phyloP scores from a whole-genome alignment of 2,888 invertebrate genomes.

The Macrophya annulata region DNA sequence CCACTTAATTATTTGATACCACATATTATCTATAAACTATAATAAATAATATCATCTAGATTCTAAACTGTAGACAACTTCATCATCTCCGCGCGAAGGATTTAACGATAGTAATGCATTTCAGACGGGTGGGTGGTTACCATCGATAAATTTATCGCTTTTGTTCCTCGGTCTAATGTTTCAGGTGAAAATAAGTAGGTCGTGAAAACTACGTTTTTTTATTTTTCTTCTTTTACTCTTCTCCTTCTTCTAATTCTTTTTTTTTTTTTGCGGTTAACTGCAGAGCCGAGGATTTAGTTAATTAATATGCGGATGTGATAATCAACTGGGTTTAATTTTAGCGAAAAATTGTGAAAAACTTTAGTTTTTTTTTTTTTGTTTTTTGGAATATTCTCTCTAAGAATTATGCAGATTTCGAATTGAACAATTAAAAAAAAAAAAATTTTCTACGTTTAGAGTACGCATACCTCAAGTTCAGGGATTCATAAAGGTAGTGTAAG shows the following conservation, averaged over 20 bases:
- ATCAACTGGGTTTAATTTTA: not conserved
- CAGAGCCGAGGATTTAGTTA: not conserved
- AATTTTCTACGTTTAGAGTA: no score
- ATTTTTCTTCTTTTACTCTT: not conserved
- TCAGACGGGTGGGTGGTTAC: slow-evolving; percentile 55
- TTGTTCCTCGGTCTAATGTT: slow-evolving; percentile 32
- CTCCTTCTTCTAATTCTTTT: not conserved
- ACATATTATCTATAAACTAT: not conserved
- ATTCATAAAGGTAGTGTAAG: no score
- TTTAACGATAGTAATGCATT: slow-evolving; percentile 62
- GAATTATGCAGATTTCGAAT: no score
- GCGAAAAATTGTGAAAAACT: not conserved
- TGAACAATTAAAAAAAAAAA: no score
- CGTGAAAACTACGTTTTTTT: slow-evolving; percentile 1
- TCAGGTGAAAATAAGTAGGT: slow-evolving; percentile 40
- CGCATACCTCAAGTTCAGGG: no score
- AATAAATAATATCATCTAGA: not conserved
- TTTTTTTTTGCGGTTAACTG: not conserved
- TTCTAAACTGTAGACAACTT: not conserved
- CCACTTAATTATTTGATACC: no score
- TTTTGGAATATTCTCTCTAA: not conserved
- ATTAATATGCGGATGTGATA: not conserved
- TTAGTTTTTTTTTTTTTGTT: not conserved
- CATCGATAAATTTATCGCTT: slow-evolving; percentile 50
- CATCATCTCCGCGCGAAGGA: not conserved